Conservation (phyloP, 2,888 invertebrate genomes). For the Eudemis profundana region DNA sequence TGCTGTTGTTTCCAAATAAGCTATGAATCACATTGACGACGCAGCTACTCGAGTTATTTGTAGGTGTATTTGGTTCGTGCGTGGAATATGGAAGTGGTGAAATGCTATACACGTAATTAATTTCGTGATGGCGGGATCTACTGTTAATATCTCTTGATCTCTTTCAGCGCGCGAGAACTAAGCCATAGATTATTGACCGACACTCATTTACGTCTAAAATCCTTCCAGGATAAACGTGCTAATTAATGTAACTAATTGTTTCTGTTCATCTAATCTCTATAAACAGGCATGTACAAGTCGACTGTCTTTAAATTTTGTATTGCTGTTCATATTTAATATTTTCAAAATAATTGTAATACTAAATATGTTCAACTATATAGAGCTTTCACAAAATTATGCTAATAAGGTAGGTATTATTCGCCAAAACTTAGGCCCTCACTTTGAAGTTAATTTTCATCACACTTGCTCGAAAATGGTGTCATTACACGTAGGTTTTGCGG, state of each 20-base stretch:
- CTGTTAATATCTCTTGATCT: constrained; percentile 53
- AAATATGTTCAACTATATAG: no score
- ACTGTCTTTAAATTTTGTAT: no score
- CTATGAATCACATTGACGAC: constrained; percentile 25
- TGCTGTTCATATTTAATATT: no score
- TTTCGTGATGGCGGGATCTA: constrained; percentile 57
- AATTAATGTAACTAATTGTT: neutral
- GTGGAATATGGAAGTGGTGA: constrained; percentile 44
- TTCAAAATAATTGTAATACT: no score
- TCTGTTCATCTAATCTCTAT: no score
- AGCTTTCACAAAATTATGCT: no score
- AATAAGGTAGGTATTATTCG: no score
- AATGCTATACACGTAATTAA: constrained; percentile 65
- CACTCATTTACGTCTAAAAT: constrained; percentile 19
- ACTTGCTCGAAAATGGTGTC: no score
- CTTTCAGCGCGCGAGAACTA: constrained; percentile 18
- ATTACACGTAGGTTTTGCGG: no score
- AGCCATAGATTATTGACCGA: constrained; percentile 19
- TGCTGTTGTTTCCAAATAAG: constrained; percentile 19
- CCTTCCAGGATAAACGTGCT: neutral
- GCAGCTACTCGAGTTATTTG: constrained; percentile 17
- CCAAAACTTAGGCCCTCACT: no score
- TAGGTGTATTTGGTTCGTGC: constrained; percentile 25
- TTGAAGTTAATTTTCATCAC: no score
- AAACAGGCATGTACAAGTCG: no score